A percentile compares a stretch with the other conserved stretches of the same genome.
Evolutionary conservation across 2,113 vertebrate genomes (phyloP).

Genomic region (Eleginops maclovinus): DNA sequence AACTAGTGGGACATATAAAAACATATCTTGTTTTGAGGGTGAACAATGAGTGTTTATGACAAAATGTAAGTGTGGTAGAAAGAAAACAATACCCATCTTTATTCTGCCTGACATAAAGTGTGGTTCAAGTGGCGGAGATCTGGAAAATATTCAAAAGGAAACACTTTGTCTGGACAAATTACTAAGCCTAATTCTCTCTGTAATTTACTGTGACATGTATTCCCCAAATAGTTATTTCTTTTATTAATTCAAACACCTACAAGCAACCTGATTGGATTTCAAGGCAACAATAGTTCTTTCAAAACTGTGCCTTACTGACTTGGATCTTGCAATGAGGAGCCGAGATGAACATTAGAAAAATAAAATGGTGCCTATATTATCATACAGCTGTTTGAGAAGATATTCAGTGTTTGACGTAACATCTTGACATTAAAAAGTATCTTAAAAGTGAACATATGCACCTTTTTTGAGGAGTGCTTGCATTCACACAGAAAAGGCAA

Average conservation of each 20-base stretch:
- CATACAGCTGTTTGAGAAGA: conserved; percentile 7
- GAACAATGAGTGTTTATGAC: background rate
- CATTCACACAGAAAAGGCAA: conserved; percentile 31
- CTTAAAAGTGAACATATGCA: conserved; percentile 35
- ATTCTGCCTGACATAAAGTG: conserved; percentile 12
- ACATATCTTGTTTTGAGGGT: background rate
- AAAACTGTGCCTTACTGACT: background rate
- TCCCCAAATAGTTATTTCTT: background rate
- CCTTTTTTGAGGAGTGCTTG: conserved; percentile 27
- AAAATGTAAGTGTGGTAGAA: conserved; percentile 11
- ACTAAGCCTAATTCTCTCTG: background rate
- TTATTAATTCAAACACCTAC: background rate
- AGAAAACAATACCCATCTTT: background rate
- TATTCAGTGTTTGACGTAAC: conserved; percentile 60
- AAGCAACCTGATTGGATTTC: conserved; percentile 25
- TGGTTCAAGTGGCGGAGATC: conserved; percentile 8
- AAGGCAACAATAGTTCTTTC: conserved; percentile 26
- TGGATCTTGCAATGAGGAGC: background rate
- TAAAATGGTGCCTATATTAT: background rate
- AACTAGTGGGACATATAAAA: background rate
- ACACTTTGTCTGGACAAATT: background rate
- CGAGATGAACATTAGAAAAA: conserved; percentile 1
- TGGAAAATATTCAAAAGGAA: background rate
- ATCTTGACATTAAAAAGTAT: conserved; percentile 36
- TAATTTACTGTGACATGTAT: background rate